phyloP scores from a whole-genome alignment of 2,888 invertebrate species.

The Cryptus viduatorius region DNA sequence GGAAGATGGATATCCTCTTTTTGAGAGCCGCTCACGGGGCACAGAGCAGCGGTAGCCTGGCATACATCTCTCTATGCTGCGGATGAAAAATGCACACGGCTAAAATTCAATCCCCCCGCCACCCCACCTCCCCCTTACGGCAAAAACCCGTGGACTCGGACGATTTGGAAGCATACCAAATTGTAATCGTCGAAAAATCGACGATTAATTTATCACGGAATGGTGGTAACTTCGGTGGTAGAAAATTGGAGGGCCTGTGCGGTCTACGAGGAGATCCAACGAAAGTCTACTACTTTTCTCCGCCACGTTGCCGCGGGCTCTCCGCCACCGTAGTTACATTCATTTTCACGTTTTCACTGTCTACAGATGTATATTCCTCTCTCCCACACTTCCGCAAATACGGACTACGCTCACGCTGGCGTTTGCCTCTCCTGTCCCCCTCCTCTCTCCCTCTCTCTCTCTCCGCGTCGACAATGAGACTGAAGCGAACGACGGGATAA shows the following conservation, averaged over 20 bases:
- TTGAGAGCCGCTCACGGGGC: slow-evolving; percentile 76
- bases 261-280: slow-evolving; percentile 66
- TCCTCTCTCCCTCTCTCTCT: not conserved
- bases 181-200: slow-evolving; percentile 84
- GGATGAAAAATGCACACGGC: slow-evolving; percentile 83
- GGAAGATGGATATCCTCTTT: slow-evolving; percentile 84
- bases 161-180: slow-evolving; percentile 84
- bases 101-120: slow-evolving; percentile 80
- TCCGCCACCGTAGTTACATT: slow-evolving; percentile 2
- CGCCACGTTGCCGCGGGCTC: not conserved
- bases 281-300: slow-evolving; percentile 45
- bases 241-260: slow-evolving; percentile 59
- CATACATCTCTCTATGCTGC: slow-evolving; percentile 68
- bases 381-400: slow-evolving; percentile 1
- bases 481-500: slow-evolving; percentile 54
- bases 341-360: slow-evolving; percentile 28
- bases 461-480: slow-evolving; percentile 26
- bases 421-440: not conserved
- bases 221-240: slow-evolving; percentile 36
- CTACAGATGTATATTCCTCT: not conserved
- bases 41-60: slow-evolving; percentile 62
- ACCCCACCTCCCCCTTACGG: slow-evolving; percentile 14
- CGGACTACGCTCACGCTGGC: not conserved
- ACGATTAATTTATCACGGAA: slow-evolving; percentile 83
- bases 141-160: slow-evolving; percentile 79